These are phyloP conservation scores for Clarias pachynema DNA, from an alignment of 2,797 vertebrate genomes.

Conservation along the genomic window DNA sequence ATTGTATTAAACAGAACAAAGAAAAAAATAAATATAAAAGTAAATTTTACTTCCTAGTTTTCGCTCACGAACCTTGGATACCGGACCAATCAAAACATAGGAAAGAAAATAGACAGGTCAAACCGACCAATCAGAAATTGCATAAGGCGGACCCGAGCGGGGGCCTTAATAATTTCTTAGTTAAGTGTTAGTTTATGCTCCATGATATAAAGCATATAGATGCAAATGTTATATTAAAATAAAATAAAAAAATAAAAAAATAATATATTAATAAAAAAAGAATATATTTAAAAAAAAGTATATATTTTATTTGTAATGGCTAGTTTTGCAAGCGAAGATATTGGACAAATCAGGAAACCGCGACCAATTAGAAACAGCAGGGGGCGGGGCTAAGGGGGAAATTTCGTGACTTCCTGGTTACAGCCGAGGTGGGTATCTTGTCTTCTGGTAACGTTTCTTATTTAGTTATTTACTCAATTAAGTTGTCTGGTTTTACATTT, in stretches of 20 bases:
- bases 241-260: neutral
- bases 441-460: conserved; percentile 24
- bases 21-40: neutral
- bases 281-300: neutral
- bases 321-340: neutral
- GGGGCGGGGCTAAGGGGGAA: neutral
- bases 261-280: too few relatives aligned
- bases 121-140: neutral
- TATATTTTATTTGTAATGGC: neutral
- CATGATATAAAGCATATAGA: neutral
- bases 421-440: conserved; percentile 72
- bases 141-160: neutral
- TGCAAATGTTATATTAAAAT: neutral
- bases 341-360: neutral
- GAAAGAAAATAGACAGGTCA: neutral
- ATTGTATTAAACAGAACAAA: neutral
- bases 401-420: conserved; percentile 76
- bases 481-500: neutral
- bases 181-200: too few relatives aligned
- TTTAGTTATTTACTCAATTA: conserved; percentile 22
- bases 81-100: neutral
- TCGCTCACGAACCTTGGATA: neutral
- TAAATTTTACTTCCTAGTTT: neutral
- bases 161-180: neutral
- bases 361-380: conserved; percentile 3